Evolutionary conservation across 2,888 invertebrate species (phyloP), one percentile per base, ranked within the genome.

Genomic region (Plebejus melissa): DNA sequence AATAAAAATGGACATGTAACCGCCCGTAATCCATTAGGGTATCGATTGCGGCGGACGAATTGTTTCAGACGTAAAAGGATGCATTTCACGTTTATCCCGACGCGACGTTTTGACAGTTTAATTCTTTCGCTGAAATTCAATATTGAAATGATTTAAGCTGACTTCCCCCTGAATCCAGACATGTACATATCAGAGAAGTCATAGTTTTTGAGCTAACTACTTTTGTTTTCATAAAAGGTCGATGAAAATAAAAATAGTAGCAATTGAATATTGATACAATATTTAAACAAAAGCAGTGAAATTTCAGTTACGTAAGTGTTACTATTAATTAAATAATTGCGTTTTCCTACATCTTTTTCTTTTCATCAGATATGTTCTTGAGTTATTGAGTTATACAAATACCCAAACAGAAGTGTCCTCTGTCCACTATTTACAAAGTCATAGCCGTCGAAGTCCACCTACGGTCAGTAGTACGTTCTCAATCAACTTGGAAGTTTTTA

Each of bases 1-100:
- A 71, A 71, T 71, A 46, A 46, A 71, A 46, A 71, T 41, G 71
- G 71, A 46, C 46, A 71, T 65, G 32, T 65, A 71, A 71, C n/a
- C 46, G 28, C 22, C 46, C 46, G 71, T 70, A 70, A 70, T 71
- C 71, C 46, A 46, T 71, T 71, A 71, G 22, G 46, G 46, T 9
- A 41, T 71, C 46, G 41, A 70, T 38, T 70, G 22, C 16, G 69
- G 38, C 36, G 36, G 69, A 38, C 38, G 70, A 38, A 70, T 41
- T 70, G 70, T 70, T 71, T 38, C 4, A 22, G 41, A 28, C 71
- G 46, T 71, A 71, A 71, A 70, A 22, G 41, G 22, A 71, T 71
- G 71, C 71, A 71, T 71, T 71, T 46, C n/a, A 36, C 65, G 65
- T 60, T 60, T 22, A 60, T 60, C 60, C 28, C 60, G 28, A 58